These are phyloP conservation scores for Sebastes kiyomatsui DNA, from an alignment of 2,797 vertebrate genomes.

Conservation along the genomic window DNA sequence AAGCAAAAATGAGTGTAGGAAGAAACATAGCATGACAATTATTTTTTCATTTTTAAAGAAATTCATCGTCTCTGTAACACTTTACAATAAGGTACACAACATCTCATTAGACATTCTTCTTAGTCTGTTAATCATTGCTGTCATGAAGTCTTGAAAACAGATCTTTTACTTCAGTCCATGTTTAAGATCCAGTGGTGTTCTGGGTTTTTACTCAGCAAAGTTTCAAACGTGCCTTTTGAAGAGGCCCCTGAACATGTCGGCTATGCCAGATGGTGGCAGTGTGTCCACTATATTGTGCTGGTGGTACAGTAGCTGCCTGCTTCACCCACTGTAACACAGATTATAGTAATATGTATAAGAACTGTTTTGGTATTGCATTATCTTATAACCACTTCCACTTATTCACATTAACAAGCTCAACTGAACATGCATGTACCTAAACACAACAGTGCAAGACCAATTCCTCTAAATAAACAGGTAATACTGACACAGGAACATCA, in stretches of 20 bases:
- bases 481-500: neutral
- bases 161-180: neutral
- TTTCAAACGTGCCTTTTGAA: neutral
- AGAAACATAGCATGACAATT: neutral
- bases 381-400: neutral
- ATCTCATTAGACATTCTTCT: neutral
- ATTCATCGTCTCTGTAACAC: too few species aligned
- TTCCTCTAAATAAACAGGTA: neutral
- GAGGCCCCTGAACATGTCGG: slow-evolving; percentile 2
- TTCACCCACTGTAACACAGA: neutral
- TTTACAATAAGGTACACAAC: too few species aligned
- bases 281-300: slow-evolving; percentile 44
- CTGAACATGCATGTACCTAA: neutral
- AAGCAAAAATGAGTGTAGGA: neutral
- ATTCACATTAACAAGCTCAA: neutral
- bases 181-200: neutral
- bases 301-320: slow-evolving; percentile 3
- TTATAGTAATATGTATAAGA: neutral
- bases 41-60: neutral
- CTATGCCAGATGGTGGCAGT: slow-evolving; percentile 72
- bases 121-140: neutral
- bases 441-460: neutral
- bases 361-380: neutral
- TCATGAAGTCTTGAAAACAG: neutral
- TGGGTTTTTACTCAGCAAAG: neutral